Evolutionary conservation across 30 jellyfish, hydroid and myxozoan genomes (phyloP).

Genomic region (Aurelia coerulea): DNA sequence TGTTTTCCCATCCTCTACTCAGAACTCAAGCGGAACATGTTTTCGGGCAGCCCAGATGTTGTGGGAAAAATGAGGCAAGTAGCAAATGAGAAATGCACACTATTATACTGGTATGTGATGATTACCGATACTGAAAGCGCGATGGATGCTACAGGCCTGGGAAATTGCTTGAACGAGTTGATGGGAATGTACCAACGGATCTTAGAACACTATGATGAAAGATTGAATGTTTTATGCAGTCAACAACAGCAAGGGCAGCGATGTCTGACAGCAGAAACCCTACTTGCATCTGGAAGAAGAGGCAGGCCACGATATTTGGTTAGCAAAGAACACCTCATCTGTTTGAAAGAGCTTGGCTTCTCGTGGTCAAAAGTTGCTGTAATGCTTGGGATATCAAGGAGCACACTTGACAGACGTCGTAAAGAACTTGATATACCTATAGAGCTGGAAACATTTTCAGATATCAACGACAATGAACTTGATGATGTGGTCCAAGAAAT

Average conservation of each 20-base stretch:
- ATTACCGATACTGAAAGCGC: not conserved
- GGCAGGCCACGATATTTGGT: slow-evolving; percentile 35
- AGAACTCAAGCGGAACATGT: slow-evolving; percentile 17
- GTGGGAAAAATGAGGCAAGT: slow-evolving; percentile 14
- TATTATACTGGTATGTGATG: not conserved
- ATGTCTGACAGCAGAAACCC: slow-evolving; percentile 13
- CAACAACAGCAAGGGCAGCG: too few species aligned
- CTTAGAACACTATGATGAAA: too few species aligned
- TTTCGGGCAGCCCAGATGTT: slow-evolving; percentile 21
- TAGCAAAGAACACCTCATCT: slow-evolving; percentile 5
- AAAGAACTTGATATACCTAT: slow-evolving; percentile 12
- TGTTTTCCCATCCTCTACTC: too few species aligned
- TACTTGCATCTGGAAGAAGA: slow-evolving; percentile 20
- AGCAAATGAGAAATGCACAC: slow-evolving; percentile 11
- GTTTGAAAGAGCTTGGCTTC: slow-evolving; percentile 1
- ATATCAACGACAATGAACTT: slow-evolving; percentile 22
- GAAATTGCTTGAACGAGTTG: too few species aligned
- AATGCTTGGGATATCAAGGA: slow-evolving; percentile 24
- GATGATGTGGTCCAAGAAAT: slow-evolving; percentile 16
- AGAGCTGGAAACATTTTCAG: slow-evolving; percentile 16
- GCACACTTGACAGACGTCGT: slow-evolving; percentile 30
- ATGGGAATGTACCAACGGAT: too few species aligned
- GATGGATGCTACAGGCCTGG: too few species aligned
- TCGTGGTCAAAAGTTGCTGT: not conserved
- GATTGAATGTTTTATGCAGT: too few species aligned